Evolutionary conservation across 2,888 invertebrate species (phyloP), one percentile per base, ranked within the genome.

Genomic region (Dolomedes plantarius): DNA sequence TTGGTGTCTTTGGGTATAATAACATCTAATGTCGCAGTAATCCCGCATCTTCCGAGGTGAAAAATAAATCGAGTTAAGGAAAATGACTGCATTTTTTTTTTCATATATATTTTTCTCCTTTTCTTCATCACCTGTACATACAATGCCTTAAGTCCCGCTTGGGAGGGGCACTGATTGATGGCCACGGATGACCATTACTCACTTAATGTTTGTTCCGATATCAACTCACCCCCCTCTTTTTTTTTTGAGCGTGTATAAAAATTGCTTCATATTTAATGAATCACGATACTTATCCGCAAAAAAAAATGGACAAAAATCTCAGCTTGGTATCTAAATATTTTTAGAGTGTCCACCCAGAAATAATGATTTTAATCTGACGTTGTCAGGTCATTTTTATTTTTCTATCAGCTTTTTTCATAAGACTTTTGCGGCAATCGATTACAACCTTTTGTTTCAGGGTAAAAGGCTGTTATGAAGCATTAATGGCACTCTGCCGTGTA

Each of bases 161-260:
- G 85, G 85, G 85, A 74, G 85, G 78, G 65, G 79, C 64, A 23
- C 31, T 79, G 85, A 78, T 86, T 86, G 85, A 86, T 86, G 79
- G 77, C 72, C 31, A 29, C 65, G 67, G 74, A 78, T 79, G 78
- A 68, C 85, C 78, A 79, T 86, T 86, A 86, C 68, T 86, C 73
- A 85, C 72, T 78, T 85, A 85, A 85, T 85, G 83, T 85, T 85
- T 85, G 78, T 85, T 78, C 68, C 83, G 64, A 85, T 85, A 78
- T 56, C 56, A 56, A 56, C 56, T 56, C n/a, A 29, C 32, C 65
- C 69, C 65, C 23, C 32, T 68, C 36, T 41, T 39, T 23, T 50
- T 29, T 73, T 39, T 56, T 36, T 50, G 28, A 67, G 39, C 74
- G 56, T 74, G 80, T 74, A 67, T 77, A 77, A 85, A 67, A 85